Evolutionary conservation across 1,140 invertebrate species (phyloP).

Genomic region (Pantala flavescens): DNA sequence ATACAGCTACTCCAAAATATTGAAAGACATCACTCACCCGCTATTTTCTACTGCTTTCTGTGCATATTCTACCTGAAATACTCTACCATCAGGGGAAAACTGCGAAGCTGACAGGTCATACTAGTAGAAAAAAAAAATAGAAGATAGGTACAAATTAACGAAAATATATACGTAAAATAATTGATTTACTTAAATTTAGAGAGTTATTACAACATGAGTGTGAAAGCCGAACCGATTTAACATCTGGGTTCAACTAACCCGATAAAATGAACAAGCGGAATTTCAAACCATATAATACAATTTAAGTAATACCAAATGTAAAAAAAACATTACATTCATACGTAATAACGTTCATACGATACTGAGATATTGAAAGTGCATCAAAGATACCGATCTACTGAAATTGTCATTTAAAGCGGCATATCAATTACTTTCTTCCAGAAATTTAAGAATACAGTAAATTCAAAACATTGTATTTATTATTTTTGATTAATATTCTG

Average conservation of each 20-base stretch:
- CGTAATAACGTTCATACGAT: slow-evolving; percentile 18
- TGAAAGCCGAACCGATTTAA: neutral
- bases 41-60: slow-evolving; percentile 98
- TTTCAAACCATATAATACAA: slow-evolving; percentile 9
- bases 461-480: slow-evolving; percentile 17
- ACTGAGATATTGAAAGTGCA: slow-evolving; percentile 18
- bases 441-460: slow-evolving; percentile 28
- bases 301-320: slow-evolving; percentile 20
- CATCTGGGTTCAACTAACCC: slow-evolving; percentile 15
- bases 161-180: neutral
- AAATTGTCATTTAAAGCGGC: slow-evolving; percentile 17
- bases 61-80: slow-evolving; percentile 99
- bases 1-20: too few relatives aligned
- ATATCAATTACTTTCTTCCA: slow-evolving; percentile 15
- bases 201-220: neutral
- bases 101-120: slow-evolving; percentile 99
- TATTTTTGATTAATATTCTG: slow-evolving; percentile 14
- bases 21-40: slow-evolving; percentile 49
- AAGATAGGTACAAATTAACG: slow-evolving; percentile 1
- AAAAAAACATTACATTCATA: neutral
- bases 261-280: slow-evolving; percentile 14
- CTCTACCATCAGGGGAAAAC: slow-evolving; percentile 97
- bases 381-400: slow-evolving; percentile 15
- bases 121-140: slow-evolving; percentile 43
- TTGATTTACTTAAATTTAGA: neutral